Conservation (phyloP, 2,888 invertebrate species). For the Leucophenga montana region DNA sequence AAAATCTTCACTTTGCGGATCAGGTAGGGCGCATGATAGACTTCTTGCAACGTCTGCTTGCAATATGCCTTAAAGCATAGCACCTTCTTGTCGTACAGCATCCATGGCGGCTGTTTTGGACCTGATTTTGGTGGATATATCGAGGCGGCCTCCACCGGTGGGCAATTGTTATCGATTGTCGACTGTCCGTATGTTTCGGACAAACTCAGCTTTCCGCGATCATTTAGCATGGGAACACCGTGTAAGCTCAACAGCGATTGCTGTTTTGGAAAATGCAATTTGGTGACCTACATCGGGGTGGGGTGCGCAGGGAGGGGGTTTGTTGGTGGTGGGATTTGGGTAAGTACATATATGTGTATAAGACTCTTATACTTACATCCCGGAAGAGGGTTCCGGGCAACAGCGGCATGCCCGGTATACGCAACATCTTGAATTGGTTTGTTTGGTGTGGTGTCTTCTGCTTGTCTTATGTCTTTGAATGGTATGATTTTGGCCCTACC, state of each 20-base stretch:
- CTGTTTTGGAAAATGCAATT: conserved; percentile 73
- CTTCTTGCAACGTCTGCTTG: conserved; percentile 81
- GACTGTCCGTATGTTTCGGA: conserved; percentile 74
- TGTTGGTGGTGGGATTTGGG: no score
- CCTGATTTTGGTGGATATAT: conserved; percentile 85
- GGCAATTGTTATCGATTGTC: conserved; percentile 67
- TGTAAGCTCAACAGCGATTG: conserved; percentile 78
- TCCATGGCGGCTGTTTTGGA: conserved; percentile 86
- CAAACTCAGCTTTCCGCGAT: conserved; percentile 76
- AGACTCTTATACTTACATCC: conserved; percentile 75
- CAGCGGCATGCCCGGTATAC: conserved; percentile 81
- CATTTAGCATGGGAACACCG: conserved; percentile 78
- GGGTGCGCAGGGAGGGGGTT: no score
- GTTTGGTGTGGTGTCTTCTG: no score
- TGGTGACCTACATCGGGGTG: conserved; percentile 42
- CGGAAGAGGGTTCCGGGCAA: conserved; percentile 83
- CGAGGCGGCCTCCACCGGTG: conserved; percentile 74
- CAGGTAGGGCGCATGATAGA: conserved; percentile 78
- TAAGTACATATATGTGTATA: no score
- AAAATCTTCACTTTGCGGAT: conserved; percentile 87
- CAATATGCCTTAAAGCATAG: conserved; percentile 71
- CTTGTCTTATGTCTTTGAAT: no score
- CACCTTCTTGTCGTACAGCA: conserved; percentile 90
- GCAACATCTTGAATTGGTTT: conserved; percentile 39
- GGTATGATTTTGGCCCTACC: no score